Evolutionary conservation across 1,140 invertebrate species (phyloP).

Genomic region (Neodiprion virginianus): DNA sequence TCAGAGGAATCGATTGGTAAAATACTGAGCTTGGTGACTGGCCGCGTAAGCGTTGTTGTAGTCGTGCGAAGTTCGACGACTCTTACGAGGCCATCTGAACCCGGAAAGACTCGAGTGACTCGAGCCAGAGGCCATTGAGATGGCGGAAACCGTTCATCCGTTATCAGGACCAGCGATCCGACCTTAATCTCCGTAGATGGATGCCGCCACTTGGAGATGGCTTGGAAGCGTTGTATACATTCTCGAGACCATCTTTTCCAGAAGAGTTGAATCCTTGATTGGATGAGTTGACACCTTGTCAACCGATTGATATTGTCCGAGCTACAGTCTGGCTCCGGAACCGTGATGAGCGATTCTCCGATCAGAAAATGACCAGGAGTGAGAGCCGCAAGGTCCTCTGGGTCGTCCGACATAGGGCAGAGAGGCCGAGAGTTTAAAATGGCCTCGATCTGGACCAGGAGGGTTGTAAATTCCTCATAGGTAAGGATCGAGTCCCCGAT

Average conservation of each 20-base stretch:
- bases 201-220: constrained; percentile 27
- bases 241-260: constrained; percentile 20
- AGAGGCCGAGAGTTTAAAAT: no score
- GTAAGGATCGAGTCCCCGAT: no score
- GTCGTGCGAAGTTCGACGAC: no score
- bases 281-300: constrained; percentile 19
- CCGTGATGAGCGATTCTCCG: constrained; percentile 27
- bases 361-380: constrained; percentile 43
- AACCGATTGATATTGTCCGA: neutral
- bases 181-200: constrained; percentile 17
- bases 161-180: constrained; percentile 29
- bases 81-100: no score
- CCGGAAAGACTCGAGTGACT: neutral
- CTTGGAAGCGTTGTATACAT: constrained; percentile 16
- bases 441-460: no score
- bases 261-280: constrained; percentile 11
- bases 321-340: constrained; percentile 17
- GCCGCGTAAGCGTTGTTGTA: no score
- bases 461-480: no score
- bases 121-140: constrained; percentile 26
- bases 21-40: no score
- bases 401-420: constrained; percentile 24
- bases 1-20: no score
- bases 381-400: constrained; percentile 26
- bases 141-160: constrained; percentile 29